A percentile compares a stretch with the other conserved stretches of the same genome.
Evolutionary conservation across 2,797 vertebrate genomes (phyloP).

Genomic region (Acipenser transmontanus): DNA sequence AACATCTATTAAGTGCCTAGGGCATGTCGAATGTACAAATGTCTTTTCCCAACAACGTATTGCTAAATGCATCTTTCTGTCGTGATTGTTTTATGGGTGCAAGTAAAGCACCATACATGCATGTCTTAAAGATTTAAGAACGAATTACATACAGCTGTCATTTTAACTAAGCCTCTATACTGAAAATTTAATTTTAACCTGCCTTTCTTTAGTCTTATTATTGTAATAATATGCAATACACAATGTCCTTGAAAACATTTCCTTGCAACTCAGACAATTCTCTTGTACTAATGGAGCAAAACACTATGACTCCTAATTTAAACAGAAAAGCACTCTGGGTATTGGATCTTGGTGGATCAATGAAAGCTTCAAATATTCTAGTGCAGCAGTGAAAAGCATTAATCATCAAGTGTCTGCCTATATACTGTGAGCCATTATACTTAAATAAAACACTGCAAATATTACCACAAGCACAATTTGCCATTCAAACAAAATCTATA

Average conservation of each 20-base stretch:
- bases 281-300: slow-evolving; percentile 37
- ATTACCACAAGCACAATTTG: slow-evolving; percentile 11
- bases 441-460: slow-evolving; percentile 50
- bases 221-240: slow-evolving; percentile 15
- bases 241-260: slow-evolving; percentile 44
- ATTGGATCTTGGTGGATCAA: slow-evolving; percentile 56
- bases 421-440: slow-evolving; percentile 38
- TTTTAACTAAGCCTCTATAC: no score
- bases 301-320: slow-evolving; percentile 55
- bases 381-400: slow-evolving; percentile 31
- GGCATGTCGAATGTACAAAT: no score
- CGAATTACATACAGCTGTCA: no score
- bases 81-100: no score
- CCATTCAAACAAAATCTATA: no score
- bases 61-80: no score
- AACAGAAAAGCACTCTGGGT: slow-evolving; percentile 49
- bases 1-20: no score
- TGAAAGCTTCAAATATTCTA: slow-evolving; percentile 47
- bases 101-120: no score
- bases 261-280: slow-evolving; percentile 35
- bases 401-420: slow-evolving; percentile 24
- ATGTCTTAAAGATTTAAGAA: no score
- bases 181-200: no score
- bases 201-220: no score
- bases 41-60: no score